Evolutionary conservation across 2,113 vertebrate species (phyloP).

Genomic region (Actenoides lindsayi): DNA sequence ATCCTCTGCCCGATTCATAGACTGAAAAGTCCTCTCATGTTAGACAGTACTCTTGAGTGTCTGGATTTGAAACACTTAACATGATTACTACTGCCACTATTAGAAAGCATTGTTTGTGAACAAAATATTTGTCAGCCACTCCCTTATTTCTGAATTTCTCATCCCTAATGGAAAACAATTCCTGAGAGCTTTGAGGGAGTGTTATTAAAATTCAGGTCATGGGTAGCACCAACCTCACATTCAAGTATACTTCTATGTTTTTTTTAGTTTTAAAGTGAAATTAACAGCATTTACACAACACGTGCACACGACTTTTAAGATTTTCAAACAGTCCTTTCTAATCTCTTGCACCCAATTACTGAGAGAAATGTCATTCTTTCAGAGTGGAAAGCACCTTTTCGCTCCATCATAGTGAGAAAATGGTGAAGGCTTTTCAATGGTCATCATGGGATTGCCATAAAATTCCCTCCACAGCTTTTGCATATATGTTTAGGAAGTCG

Average conservation of each 20-base stretch:
- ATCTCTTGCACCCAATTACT: not conserved
- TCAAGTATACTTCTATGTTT: not conserved
- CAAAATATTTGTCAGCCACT: constrained; percentile 29
- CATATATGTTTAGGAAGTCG: accelerated
- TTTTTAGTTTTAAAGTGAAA: not conserved
- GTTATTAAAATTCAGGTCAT: not conserved
- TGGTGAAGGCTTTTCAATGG: not conserved
- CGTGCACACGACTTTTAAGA: not conserved
- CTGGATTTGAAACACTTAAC: constrained; percentile 52
- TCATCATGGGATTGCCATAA: not conserved
- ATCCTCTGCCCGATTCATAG: not conserved
- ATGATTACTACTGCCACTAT: constrained; percentile 4
- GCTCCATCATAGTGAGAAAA: not conserved
- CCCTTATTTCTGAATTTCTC: constrained; percentile 34
- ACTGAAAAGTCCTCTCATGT: not conserved
- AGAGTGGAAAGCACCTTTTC: not conserved
- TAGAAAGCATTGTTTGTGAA: constrained; percentile 37
- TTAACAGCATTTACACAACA: not conserved
- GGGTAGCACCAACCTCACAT: not conserved
- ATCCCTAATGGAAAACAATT: not conserved
- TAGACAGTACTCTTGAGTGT: not conserved
- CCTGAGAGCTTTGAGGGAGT: not conserved
- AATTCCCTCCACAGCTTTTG: not conserved
- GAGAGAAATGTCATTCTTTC: not conserved
- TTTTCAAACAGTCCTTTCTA: not conserved